phyloP scores from a whole-genome alignment of 2,797 vertebrate genomes.

The Tarsius wallacei region DNA sequence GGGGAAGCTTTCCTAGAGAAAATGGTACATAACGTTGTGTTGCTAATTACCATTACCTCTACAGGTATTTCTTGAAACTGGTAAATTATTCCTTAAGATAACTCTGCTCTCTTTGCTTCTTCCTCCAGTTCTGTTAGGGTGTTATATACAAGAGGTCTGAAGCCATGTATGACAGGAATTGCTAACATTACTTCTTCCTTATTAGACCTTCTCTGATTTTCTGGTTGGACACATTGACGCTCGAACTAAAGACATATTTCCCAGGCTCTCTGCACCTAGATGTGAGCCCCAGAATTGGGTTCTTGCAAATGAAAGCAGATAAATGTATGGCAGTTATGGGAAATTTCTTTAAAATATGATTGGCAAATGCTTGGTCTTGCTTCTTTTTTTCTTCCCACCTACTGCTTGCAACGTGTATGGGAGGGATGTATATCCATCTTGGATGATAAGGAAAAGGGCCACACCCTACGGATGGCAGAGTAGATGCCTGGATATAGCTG shows the following conservation, averaged over 20 bases:
- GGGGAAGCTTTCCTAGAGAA: neutral
- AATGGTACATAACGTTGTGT: neutral
- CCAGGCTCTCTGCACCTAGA: neutral
- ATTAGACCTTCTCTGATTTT: neutral
- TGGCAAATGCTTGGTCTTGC: neutral
- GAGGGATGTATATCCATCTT: neutral
- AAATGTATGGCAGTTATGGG: neutral
- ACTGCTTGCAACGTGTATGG: neutral
- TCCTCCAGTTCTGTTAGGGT: neutral
- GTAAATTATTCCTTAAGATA: neutral
- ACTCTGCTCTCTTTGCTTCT: neutral
- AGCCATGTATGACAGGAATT: neutral
- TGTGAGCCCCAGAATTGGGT: neutral
- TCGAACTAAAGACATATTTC: neutral
- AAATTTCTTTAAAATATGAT: neutral
- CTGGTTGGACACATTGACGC: neutral
- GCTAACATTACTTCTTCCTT: neutral
- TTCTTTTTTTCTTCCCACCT: neutral
- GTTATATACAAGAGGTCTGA: neutral
- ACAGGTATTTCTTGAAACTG: constrained; percentile 16
- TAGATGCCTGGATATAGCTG: neutral
- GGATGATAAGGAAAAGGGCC: neutral
- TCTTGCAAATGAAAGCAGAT: neutral
- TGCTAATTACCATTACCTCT: constrained; percentile 3
- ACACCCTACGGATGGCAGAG: neutral